Conservation (phyloP, 2,888 invertebrate species). For the Tricholauxania praeusta region DNA sequence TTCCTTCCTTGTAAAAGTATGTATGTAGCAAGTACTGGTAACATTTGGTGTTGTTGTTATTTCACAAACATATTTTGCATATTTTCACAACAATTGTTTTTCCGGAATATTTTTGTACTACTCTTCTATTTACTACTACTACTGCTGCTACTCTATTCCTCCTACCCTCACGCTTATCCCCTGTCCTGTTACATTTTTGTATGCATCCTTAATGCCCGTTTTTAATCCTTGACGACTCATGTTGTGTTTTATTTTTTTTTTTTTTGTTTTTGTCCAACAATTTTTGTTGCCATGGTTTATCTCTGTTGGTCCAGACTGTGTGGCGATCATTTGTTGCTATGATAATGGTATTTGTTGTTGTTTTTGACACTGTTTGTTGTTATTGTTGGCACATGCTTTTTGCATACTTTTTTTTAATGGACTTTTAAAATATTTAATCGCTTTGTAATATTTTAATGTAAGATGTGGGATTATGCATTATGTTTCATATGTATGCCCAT, state of each 20-base stretch:
- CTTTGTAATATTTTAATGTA: slow-evolving; percentile 22
- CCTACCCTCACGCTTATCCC: not conserved
- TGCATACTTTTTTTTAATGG: slow-evolving; percentile 16
- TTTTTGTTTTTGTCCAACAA: not conserved
- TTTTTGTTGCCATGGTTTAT: slow-evolving; percentile 35
- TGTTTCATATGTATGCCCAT: not conserved
- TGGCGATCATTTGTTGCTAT: slow-evolving; percentile 33
- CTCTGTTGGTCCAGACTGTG: slow-evolving; percentile 26
- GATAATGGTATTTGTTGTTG: slow-evolving; percentile 27
- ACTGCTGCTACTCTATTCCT: not conserved
- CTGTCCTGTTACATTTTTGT: not conserved
- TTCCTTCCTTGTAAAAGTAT: no score
- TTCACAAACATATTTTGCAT: slow-evolving; percentile 22
- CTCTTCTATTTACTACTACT: not conserved
- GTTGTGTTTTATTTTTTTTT: not conserved
- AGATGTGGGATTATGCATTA: not conserved
- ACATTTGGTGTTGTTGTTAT: slow-evolving; percentile 10
- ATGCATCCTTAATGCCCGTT: slow-evolving; percentile 26
- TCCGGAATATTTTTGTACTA: slow-evolving; percentile 11
- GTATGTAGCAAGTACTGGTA: not conserved
- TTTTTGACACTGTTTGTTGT: not conserved
- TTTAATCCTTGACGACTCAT: slow-evolving; percentile 34
- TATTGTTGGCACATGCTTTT: slow-evolving; percentile 3
- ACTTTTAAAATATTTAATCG: slow-evolving; percentile 23
- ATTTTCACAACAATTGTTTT: slow-evolving; percentile 27